A percentile compares a stretch with the other conserved stretches of the same genome.
Evolutionary conservation across 1,140 invertebrate genomes (phyloP).

Genomic region (Rhyacophila brunnea): DNA sequence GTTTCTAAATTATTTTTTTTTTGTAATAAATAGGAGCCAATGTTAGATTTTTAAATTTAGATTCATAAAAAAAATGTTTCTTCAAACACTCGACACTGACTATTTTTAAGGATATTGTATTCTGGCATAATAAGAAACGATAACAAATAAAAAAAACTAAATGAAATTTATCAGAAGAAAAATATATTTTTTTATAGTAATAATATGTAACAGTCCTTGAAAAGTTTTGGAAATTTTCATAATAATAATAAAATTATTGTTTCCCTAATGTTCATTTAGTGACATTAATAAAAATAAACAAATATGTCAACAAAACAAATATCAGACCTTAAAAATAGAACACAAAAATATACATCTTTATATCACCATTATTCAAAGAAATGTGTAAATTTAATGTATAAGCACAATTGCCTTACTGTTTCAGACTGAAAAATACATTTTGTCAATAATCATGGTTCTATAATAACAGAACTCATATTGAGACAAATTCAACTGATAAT

Average conservation of each 20-base stretch:
- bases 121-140: background rate
- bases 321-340: slow-evolving; percentile 18
- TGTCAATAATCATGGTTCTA: background rate
- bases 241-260: too few relatives aligned
- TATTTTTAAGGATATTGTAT: background rate
- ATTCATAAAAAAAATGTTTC: too few relatives aligned
- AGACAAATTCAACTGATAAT: background rate
- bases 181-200: too few relatives aligned
- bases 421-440: background rate
- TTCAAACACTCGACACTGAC: too few relatives aligned
- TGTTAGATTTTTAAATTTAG: too few relatives aligned
- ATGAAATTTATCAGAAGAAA: background rate
- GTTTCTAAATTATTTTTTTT: background rate
- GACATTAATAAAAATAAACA: background rate
- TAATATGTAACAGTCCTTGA: too few relatives aligned
- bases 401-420: slow-evolving; percentile 33
- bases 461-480: background rate
- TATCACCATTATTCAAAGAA: slow-evolving; percentile 25
- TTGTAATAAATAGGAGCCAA: too few relatives aligned
- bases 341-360: slow-evolving; percentile 28
- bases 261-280: background rate
- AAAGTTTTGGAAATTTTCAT: too few relatives aligned
- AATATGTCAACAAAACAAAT: slow-evolving; percentile 12
- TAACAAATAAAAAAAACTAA: background rate
- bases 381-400: slow-evolving; percentile 23